phyloP scores from a whole-genome alignment of 2,888 invertebrate genomes.

The Mystacides longicornis region DNA sequence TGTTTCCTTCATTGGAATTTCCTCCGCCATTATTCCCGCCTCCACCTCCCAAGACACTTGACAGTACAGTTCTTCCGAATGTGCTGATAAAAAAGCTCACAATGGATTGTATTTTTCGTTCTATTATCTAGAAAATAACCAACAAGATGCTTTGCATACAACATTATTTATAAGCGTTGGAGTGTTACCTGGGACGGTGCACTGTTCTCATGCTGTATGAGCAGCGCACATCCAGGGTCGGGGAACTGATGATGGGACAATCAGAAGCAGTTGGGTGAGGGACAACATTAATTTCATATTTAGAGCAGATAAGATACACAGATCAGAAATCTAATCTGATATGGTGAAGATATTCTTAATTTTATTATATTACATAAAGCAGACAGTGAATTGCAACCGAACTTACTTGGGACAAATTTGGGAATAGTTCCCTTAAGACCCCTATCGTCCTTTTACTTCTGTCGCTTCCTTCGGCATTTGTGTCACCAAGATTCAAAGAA shows the following conservation, averaged over 20 bases:
- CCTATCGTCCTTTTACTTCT: constrained; percentile 73
- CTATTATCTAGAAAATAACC: constrained; percentile 52
- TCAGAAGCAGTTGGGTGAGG: too few species aligned
- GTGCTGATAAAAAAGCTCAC: constrained; percentile 65
- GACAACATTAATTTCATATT: too few species aligned
- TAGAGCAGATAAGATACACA: too few species aligned
- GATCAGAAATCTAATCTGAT: too few species aligned
- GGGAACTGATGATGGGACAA: too few species aligned
- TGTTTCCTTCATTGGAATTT: constrained; percentile 52
- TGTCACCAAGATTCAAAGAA: constrained; percentile 58
- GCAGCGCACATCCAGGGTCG: too few species aligned
- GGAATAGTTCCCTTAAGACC: constrained; percentile 66
- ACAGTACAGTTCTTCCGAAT: constrained; percentile 66
- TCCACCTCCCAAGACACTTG: constrained; percentile 50
- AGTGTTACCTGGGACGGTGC: too few species aligned
- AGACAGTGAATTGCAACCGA: too few species aligned
- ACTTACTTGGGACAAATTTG: constrained; percentile 69
- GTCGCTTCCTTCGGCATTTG: constrained; percentile 57
- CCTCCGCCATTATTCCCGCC: constrained; percentile 35
- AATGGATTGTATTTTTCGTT: constrained; percentile 69
- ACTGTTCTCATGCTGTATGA: too few species aligned
- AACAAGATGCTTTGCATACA: neutral
- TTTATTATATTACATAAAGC: too few species aligned
- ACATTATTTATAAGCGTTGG: neutral
- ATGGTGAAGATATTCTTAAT: too few species aligned